Evolutionary conservation across 2,888 invertebrate genomes (phyloP).

Genomic region (Troides helena): DNA sequence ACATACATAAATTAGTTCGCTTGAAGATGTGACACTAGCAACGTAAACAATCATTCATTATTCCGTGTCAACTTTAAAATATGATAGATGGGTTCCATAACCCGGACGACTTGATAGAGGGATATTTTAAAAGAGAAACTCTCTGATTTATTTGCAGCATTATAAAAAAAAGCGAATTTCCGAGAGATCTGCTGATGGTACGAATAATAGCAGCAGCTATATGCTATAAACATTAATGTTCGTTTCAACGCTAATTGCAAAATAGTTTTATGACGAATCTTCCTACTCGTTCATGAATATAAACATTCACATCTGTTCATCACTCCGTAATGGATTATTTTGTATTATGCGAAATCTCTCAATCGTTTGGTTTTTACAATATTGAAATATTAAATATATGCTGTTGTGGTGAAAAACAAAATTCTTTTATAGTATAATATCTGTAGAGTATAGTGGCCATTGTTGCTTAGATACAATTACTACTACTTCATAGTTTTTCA

Average conservation of each 20-base stretch:
- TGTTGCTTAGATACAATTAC: background rate
- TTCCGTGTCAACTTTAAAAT: conserved; percentile 10
- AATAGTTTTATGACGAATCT: background rate
- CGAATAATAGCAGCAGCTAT: background rate
- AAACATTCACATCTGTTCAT: conserved; percentile 6
- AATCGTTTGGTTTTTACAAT: background rate
- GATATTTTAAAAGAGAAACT: background rate
- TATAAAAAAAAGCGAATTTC: background rate
- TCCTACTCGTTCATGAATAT: conserved; percentile 3
- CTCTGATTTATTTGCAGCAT: background rate
- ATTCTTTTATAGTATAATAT: background rate
- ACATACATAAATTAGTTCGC: conserved; percentile 21
- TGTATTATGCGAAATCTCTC: background rate
- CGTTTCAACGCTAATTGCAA: conserved; percentile 2
- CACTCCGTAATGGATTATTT: background rate
- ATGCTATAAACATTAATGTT: background rate
- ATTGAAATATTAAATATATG: background rate
- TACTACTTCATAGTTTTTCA: conserved; percentile 6
- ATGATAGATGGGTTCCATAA: background rate
- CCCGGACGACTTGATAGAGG: background rate
- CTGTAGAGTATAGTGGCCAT: background rate
- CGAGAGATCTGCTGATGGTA: background rate
- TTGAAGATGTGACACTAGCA: conserved; percentile 25
- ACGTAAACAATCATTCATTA: conserved; percentile 26
- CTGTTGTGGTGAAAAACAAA: background rate